phyloP scores from a whole-genome alignment of 2,797 vertebrate species.

The Todus mexicanus region DNA sequence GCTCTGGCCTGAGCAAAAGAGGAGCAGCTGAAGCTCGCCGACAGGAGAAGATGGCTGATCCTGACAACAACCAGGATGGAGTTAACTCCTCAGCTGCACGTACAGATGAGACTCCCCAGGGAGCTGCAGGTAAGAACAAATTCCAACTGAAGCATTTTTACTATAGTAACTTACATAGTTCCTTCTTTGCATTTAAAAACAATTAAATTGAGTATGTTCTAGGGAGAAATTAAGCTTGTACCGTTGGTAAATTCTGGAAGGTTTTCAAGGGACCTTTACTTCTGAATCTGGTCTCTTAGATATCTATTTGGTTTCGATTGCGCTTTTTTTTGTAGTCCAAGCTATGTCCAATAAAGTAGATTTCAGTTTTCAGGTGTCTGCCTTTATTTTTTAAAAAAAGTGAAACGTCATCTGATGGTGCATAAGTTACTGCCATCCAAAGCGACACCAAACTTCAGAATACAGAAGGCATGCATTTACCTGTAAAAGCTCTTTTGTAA shows the following conservation, averaged over 20 bases:
- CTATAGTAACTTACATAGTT: not conserved
- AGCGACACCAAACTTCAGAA: not conserved
- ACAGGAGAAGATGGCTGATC: conserved; percentile 99
- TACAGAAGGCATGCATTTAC: not conserved
- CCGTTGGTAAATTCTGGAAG: not conserved
- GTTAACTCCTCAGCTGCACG: conserved; percentile 94
- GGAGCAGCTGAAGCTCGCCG: conserved; percentile 99
- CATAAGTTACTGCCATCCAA: not conserved
- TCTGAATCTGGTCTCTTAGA: not conserved
- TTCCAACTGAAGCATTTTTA: not conserved
- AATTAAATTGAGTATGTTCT: not conserved
- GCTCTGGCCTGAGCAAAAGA: conserved; percentile 99
- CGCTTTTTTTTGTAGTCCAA: not conserved
- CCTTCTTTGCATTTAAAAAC: not conserved
- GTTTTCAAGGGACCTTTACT: not conserved
- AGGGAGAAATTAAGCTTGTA: not conserved
- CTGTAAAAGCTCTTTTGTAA: not conserved
- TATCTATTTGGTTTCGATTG: not conserved
- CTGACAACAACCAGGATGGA: conserved; percentile 96
- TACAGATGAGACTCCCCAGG: conserved; percentile 94
- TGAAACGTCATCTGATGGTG: not conserved
- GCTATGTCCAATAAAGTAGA: not conserved
- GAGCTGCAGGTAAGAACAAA: conserved; percentile 87
- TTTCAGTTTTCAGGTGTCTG: not conserved
- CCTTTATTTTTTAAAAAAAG: not conserved